These are phyloP conservation scores for Eolophus roseicapilla DNA, from an alignment of 2,113 vertebrate species.

Conservation along the genomic window DNA sequence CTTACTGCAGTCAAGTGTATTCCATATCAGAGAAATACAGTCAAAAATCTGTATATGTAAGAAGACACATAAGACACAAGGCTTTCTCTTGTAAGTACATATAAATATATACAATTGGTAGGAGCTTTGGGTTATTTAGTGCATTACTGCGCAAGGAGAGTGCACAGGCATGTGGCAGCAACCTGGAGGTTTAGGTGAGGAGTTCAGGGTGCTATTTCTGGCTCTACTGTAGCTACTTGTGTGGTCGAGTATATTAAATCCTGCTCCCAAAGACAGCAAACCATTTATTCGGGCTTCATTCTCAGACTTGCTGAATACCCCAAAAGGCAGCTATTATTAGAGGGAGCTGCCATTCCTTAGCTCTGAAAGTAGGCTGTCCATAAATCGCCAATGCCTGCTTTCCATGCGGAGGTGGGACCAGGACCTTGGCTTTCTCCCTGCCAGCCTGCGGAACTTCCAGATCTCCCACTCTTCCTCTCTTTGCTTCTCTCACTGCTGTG, in stretches of 20 bases:
- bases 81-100: background rate
- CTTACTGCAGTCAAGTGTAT: background rate
- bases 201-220: background rate
- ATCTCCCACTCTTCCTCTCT: background rate
- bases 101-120: background rate
- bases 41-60: background rate
- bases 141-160: background rate
- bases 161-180: accelerated
- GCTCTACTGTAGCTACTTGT: background rate
- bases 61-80: background rate
- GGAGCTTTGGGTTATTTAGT: background rate
- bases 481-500: background rate
- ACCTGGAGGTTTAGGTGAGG: background rate
- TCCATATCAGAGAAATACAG: background rate
- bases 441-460: accelerated
- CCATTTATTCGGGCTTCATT: background rate
- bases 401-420: background rate
- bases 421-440: background rate
- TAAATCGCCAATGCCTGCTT: background rate
- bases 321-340: background rate
- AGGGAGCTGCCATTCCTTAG: background rate
- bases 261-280: background rate
- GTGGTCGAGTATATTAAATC: background rate
- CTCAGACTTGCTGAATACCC: constrained; percentile 20
- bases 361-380: background rate